Evolutionary conservation across 2,797 vertebrate genomes (phyloP), one percentile per base, ranked within the genome.

Genomic region (Chelmon rostratus): DNA sequence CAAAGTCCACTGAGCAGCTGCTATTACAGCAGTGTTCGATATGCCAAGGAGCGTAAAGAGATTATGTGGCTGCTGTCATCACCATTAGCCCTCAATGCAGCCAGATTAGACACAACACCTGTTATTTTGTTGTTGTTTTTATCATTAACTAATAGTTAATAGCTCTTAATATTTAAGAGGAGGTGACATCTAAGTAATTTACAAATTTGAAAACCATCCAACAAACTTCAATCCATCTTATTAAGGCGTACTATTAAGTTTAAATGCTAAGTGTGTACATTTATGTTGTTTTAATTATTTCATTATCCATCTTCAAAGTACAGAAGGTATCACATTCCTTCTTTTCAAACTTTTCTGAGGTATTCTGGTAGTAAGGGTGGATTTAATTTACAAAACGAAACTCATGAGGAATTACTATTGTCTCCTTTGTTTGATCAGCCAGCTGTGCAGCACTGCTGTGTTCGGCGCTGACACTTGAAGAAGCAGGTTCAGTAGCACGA

Each of bases 61-160:
- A 82, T 76, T 76, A 79, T 74, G 18, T 54, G 42, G 75, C 76
- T 78, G 47, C 46, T 76, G 76, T 31, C 64, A 61, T 74, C 15
- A 68, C 46, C 23, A 46, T 69, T 75, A 63, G 37, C 61, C 6
- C 12, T 71, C 33, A 37, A 18, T 4, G 0, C 16, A 59, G 49
- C 28, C 40, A 54, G 52, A 81, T 67, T 67, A 47, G 44, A 74
- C 1, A 19, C 73, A 73, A 67, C 61, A 70, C 21, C 5, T 69
- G 21, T 66, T 35, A 57, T 66, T 42, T 19, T n/a, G n/a, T n/a
- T n/a, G n/a, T n/a, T 71, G 25, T 54, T 25, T 64, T 67, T 75
- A 77, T 82, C 70, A 69, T 64, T 21, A 61, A 54, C 13, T n/a
- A 42, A 67, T 82, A n/a, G n/a, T n/a, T n/a, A n/a, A n/a, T 71